Evolutionary conservation across 2,888 invertebrate genomes (phyloP).

Genomic region (Linhomoeus sp.): DNA sequence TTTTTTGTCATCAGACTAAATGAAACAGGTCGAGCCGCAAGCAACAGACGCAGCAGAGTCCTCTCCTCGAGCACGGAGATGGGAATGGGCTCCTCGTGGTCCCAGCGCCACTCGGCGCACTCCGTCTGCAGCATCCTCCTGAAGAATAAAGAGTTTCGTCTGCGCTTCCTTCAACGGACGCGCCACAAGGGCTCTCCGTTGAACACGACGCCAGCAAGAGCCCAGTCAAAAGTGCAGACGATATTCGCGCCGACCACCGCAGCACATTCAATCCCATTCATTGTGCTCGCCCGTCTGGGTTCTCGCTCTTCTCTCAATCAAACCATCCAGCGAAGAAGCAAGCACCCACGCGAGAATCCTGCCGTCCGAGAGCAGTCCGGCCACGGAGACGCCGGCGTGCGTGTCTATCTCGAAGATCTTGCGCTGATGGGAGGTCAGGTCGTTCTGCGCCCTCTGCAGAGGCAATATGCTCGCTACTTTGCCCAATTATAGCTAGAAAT

Average conservation of each 20-base stretch:
- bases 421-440: slow-evolving; percentile 88
- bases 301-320: no score
- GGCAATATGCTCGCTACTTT: neutral
- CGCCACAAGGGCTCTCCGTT: no score
- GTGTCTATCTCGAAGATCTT: slow-evolving; percentile 89
- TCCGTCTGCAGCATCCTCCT: slow-evolving; percentile 79
- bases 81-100: slow-evolving; percentile 66
- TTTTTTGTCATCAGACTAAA: no score
- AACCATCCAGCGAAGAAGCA: neutral
- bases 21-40: no score
- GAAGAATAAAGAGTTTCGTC: no score
- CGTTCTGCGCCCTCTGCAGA: slow-evolving; percentile 62
- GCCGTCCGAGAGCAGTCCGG: slow-evolving; percentile 88
- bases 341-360: slow-evolving; percentile 53
- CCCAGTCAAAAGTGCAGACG: no score
- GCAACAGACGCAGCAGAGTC: neutral
- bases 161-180: no score
- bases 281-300: no score
- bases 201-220: no score
- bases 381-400: slow-evolving; percentile 86
- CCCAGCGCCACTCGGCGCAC: slow-evolving; percentile 78
- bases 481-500: no score
- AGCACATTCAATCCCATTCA: no score
- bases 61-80: slow-evolving; percentile 31
- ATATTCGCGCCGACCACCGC: no score